Conservation (phyloP, 2,113 vertebrate species). For the Anthoscopus minutus region DNA sequence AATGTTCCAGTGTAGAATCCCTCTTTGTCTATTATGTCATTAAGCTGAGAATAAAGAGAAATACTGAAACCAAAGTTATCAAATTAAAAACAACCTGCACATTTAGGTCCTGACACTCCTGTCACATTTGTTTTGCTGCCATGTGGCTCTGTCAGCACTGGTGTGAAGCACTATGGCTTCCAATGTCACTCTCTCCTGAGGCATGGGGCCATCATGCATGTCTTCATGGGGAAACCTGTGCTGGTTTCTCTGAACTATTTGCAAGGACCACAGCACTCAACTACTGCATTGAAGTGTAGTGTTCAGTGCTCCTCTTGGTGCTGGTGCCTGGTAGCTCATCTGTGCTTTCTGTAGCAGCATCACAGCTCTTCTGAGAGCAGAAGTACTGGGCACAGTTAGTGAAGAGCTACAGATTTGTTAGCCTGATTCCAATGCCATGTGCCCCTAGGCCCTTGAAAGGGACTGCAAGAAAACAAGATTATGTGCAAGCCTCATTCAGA, state of each 20-base stretch:
- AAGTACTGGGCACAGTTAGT: accelerated
- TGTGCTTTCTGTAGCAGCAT: background rate
- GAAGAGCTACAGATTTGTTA: background rate
- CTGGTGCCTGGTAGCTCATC: background rate
- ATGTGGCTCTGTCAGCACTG: background rate
- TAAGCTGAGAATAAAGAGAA: background rate
- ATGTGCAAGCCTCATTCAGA: background rate
- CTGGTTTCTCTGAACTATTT: background rate
- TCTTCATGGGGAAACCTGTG: background rate
- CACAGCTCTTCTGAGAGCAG: background rate
- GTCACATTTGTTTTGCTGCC: background rate
- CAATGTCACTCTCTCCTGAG: background rate
- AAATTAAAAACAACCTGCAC: background rate
- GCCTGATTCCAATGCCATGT: background rate
- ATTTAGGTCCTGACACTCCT: background rate
- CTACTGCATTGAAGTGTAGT: background rate
- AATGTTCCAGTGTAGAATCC: background rate
- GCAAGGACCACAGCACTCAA: background rate
- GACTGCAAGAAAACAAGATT: background rate
- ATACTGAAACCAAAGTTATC: background rate
- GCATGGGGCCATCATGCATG: accelerated
- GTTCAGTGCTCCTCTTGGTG: background rate
- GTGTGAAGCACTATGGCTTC: background rate
- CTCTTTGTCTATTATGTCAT: background rate
- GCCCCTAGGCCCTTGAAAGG: background rate